Base-by-base conservation (phyloP, 2,888 invertebrate species). In the Yponomeuta cagnagella region DNA sequence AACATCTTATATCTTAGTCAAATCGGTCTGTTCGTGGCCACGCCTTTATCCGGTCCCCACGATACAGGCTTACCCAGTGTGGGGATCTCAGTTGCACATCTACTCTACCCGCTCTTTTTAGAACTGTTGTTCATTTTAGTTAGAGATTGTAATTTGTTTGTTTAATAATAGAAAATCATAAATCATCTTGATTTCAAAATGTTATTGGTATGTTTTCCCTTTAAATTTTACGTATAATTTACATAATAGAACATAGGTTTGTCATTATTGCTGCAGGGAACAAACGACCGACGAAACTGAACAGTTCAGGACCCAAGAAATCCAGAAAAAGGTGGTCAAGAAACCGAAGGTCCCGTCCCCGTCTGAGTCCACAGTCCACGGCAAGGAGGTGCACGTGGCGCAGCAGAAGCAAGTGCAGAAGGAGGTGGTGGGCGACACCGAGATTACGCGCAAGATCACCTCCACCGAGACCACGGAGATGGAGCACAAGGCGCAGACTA, bases 391-490 rank as follows among this genome's bases (percentile, higher is more conserved):
- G 6, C 95, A 97, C 81, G 95, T 97, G 37, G 95, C 96, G 2
- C 97, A 96, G 80, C 97, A 97, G 79, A 97, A 96, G 80, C 98
- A 98, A 90, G 94, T 94, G 0, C 98, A 98, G 84, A 98, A 97
- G 82, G 97, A 98, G 92, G 93, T 95, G 2, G 93, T 96, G 71
- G 98, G 97, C 12, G 97, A 98, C 81, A 89, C 95, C 63, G 98
- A 98, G 90, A 97, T 98, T 70, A 97, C 97, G 0, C 94, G 98
- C 75, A 97, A 98, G 81, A 97, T 98, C 73, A 98, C 97, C 12
- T 96, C 97, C 48, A 98, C 97, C 10, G 98, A 98, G 90, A 98
- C 97, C 1, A 97, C 97, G 1, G 97, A 98, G 86, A 94, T 97
- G 72, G 98, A 98, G 83, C 98, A 98, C 82, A 97, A 97, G 82